Base-by-base conservation (phyloP, 2,888 invertebrate genomes). In the Eueremaeus valkanovi region DNA sequence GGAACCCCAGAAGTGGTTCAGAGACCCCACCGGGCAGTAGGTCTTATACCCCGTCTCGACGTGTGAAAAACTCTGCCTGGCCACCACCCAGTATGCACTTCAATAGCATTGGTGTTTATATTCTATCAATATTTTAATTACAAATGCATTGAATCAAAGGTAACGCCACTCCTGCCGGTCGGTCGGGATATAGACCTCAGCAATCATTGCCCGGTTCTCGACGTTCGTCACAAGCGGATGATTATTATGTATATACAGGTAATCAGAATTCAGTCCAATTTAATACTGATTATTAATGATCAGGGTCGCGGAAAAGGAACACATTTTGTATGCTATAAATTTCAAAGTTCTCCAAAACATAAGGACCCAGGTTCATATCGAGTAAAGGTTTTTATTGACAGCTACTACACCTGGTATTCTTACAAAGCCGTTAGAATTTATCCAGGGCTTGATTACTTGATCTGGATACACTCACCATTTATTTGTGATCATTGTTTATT, bases 41-140 rank as follows among this genome's bases (percentile, higher is more conserved):
- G 27, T 21, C 66, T 5, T 66, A 66, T 36, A 21, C 21, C 1
- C 40, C 66, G 11, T 42, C 40, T 6, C n/a, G 42, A 24, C 36
- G 78, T 0, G 77, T 75, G 72, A 78, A 77, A 70, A 76, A 77
- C 49, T 72, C 77, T 27, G 68, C 55, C 8, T 79, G 78, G 79
- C 78, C 79, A 9, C 79, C 79, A 29, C 55, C 76, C 11, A 72
- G 72, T 40, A 75, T 11, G 6, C 45, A 18, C 45, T 55, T 18
- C 31, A 61, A 55, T 24, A 3, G n/a, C n/a, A n/a, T n/a, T n/a
- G n/a, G n/a, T n/a, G n/a, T n/a, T 24, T 9, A 6, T 6, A 27
- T 55, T 55, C 3, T 11, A 13, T 58, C 11, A 11, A 21, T 16
- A 29, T 11, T 58, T 11, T 24, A 27, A 9, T 29, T 58, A 58